A percentile compares a stretch with the other conserved stretches of the same genome.
Conservation (phyloP, 2,797 vertebrate species). For the Pangasius macronema region DNA sequence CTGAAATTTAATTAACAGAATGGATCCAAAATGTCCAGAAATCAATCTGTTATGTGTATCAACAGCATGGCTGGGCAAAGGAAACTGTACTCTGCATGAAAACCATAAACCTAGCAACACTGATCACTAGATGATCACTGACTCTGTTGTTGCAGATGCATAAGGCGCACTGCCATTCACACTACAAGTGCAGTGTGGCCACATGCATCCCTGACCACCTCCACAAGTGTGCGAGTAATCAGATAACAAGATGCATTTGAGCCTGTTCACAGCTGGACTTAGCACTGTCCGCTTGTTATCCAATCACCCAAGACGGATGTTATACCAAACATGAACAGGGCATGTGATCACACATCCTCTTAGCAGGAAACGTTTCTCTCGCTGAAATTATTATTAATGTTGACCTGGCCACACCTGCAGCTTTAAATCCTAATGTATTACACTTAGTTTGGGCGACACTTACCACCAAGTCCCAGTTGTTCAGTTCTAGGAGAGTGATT, state of each 20-base stretch:
- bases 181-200: not conserved
- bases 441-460: constrained; percentile 67
- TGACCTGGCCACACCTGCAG: not conserved
- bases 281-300: not conserved
- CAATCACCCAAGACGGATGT: not conserved
- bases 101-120: not conserved
- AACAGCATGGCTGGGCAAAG: not conserved
- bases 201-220: not conserved
- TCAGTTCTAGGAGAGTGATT: constrained; percentile 97
- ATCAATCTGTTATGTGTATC: not conserved
- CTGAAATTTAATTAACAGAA: not conserved
- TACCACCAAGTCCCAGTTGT: constrained; percentile 99
- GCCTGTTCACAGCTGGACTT: not conserved
- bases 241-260: not conserved
- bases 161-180: not conserved
- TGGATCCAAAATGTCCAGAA: not conserved
- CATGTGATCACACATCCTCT: not conserved
- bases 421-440: not conserved
- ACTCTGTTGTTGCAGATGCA: not conserved
- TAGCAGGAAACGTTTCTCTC: not conserved
- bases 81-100: not conserved
- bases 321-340: not conserved
- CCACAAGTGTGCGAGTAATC: not conserved
- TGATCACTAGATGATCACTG: not conserved
- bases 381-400: not conserved